Evolutionary conservation across 2,888 invertebrate genomes (phyloP), one percentile per base, ranked within the genome.

Genomic region (Tubulanus polymorphus): DNA sequence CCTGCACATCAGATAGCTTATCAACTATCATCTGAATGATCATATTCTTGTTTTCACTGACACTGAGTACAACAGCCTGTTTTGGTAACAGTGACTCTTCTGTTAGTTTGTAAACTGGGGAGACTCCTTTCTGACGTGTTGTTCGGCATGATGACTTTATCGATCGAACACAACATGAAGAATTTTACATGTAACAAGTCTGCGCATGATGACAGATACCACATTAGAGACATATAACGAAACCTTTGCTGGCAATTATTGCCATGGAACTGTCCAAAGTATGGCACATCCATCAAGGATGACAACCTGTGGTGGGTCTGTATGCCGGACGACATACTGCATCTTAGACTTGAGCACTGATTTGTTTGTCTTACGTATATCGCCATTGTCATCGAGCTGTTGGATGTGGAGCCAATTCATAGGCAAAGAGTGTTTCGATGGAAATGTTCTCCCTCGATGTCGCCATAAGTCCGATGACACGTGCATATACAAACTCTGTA

Each of bases 271-370:
- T 6, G 32, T 27, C 54, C 58, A 62, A 10, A 56, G 29, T 26
- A 62, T 37, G 15, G 62, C 60, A 55, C 55, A 56, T 12, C 56
- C 62, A 51, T 62, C 58, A 26, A 59, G 29, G 26, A 60, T n/a
- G n/a, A 41, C 47, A 2, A 28, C 48, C n/a, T n/a, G n/a, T n/a
- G n/a, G n/a, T n/a, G n/a, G n/a, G n/a, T n/a, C n/a, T n/a, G n/a
- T n/a, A n/a, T n/a, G n/a, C n/a, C n/a, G n/a, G n/a, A n/a, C n/a
- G n/a, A n/a, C n/a, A n/a, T n/a, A n/a, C n/a, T n/a, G n/a, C n/a
- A n/a, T n/a, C n/a, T n/a, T n/a, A n/a, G n/a, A n/a, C n/a, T n/a
- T n/a, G n/a, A n/a, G n/a, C n/a, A n/a, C n/a, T n/a, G n/a, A n/a
- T n/a, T n/a, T n/a, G n/a, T n/a, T 41, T 41, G 6, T 23, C 3